Evolutionary conservation across 2,113 vertebrate genomes (phyloP).

Genomic region (Electrona antarctica): DNA sequence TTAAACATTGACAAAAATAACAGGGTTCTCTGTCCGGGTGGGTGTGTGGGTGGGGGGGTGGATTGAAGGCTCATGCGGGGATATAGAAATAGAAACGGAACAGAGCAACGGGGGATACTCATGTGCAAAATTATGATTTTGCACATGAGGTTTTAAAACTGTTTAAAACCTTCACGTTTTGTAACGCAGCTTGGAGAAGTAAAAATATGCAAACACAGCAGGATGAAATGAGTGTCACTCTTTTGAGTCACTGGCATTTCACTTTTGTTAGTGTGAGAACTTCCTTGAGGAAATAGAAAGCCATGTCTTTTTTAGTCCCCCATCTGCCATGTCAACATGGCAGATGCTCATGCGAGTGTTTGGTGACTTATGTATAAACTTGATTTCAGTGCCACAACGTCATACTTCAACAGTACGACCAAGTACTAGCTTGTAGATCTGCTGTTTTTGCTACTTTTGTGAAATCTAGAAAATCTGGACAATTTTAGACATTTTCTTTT

Average conservation of each 20-base stretch:
- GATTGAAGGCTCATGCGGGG: slow-evolving; percentile 32
- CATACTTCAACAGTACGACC: background rate
- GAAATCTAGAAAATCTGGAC: too few relatives aligned
- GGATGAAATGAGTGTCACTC: slow-evolving; percentile 16
- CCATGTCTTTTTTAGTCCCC: slow-evolving; percentile 13
- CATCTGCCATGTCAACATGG: slow-evolving; percentile 8
- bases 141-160: too few relatives aligned
- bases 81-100: slow-evolving; percentile 26
- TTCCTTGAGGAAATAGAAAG: background rate
- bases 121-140: slow-evolving; percentile 48
- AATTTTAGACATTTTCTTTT: too few relatives aligned
- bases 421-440: background rate
- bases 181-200: slow-evolving; percentile 59
- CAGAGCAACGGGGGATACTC: slow-evolving; percentile 31
- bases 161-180: too few relatives aligned
- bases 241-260: background rate
- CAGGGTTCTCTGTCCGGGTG: background rate
- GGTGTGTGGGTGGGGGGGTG: background rate
- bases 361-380: background rate
- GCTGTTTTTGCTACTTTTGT: background rate
- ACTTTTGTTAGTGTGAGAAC: background rate
- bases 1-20: slow-evolving; percentile 25
- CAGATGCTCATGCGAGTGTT: background rate
- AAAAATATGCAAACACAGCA: background rate
- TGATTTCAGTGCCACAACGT: background rate